Evolutionary conservation across 2,888 invertebrate genomes (phyloP).

Genomic region (Eupithecia insigniata): DNA sequence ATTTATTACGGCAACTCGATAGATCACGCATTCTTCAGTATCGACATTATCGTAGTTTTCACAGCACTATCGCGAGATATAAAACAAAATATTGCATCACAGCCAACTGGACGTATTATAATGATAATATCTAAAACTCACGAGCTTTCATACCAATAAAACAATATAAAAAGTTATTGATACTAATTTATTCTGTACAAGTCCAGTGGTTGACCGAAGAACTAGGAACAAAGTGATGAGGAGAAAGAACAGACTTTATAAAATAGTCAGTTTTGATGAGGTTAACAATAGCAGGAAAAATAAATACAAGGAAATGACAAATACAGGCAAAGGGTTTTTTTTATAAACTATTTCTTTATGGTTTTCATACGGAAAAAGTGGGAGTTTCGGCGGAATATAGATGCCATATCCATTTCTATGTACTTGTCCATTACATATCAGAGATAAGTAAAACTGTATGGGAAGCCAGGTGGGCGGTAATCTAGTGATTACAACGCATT

Average conservation of each 20-base stretch:
- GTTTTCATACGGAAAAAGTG: not conserved
- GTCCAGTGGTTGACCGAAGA: slow-evolving; percentile 43
- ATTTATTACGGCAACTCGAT: slow-evolving; percentile 42
- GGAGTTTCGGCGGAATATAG: not conserved
- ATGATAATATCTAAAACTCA: slow-evolving; percentile 68
- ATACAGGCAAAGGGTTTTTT: not conserved
- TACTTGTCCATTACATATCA: slow-evolving; percentile 46
- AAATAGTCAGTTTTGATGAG: not conserved
- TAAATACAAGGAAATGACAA: not conserved
- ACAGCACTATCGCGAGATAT: slow-evolving; percentile 43
- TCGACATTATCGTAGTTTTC: slow-evolving; percentile 37
- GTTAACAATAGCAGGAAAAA: not conserved
- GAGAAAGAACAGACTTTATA: not conserved
- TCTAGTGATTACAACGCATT: slow-evolving; percentile 76
- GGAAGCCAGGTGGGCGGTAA: slow-evolving; percentile 72
- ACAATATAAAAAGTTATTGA: slow-evolving; percentile 80
- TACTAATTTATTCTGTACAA: slow-evolving; percentile 77
- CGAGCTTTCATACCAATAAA: slow-evolving; percentile 77
- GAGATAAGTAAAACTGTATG: slow-evolving; percentile 55
- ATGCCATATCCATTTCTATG: slow-evolving; percentile 43
- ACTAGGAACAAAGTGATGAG: slow-evolving; percentile 29
- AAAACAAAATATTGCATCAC: slow-evolving; percentile 64
- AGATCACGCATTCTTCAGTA: slow-evolving; percentile 38
- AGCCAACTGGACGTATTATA: slow-evolving; percentile 57
- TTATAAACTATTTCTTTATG: not conserved